phyloP scores from a whole-genome alignment of 1,140 invertebrate species.

The Calliphora vicina region DNA sequence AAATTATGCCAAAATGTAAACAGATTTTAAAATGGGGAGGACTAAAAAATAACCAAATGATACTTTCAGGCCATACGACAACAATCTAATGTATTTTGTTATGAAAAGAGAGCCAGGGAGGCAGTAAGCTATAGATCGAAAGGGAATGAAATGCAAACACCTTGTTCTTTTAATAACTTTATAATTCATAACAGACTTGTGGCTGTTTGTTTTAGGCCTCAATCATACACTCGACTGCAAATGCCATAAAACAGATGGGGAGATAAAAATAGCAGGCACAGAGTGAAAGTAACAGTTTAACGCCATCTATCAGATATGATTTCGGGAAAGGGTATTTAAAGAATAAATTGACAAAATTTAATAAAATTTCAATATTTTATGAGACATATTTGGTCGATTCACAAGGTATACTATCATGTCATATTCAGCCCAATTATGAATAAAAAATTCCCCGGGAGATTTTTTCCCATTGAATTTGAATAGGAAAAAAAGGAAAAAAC shows the following conservation, averaged over 20 bases:
- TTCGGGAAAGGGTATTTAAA: no score
- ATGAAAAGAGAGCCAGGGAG: not conserved
- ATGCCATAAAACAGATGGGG: not conserved
- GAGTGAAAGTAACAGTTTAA: no score
- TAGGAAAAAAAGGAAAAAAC: no score
- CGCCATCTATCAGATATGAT: no score
- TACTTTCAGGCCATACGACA: not conserved
- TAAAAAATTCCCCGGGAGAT: no score
- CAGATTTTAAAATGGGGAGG: not conserved
- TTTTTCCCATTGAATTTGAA: no score
- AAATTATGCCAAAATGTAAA: not conserved
- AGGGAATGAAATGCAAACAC: constrained; percentile 1
- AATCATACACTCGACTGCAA: not conserved
- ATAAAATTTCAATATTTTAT: no score
- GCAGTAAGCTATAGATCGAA: not conserved
- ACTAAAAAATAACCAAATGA: no score
- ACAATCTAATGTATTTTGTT: not conserved
- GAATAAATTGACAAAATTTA: no score
- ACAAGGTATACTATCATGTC: no score
- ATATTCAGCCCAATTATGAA: no score
- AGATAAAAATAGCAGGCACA: not conserved
- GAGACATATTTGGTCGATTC: no score
- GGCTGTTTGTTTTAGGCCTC: not conserved
- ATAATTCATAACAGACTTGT: constrained; percentile 10
- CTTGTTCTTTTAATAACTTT: constrained; percentile 26